phyloP scores from a whole-genome alignment of 2,888 invertebrate genomes.

The Agrochola lychnidis region DNA sequence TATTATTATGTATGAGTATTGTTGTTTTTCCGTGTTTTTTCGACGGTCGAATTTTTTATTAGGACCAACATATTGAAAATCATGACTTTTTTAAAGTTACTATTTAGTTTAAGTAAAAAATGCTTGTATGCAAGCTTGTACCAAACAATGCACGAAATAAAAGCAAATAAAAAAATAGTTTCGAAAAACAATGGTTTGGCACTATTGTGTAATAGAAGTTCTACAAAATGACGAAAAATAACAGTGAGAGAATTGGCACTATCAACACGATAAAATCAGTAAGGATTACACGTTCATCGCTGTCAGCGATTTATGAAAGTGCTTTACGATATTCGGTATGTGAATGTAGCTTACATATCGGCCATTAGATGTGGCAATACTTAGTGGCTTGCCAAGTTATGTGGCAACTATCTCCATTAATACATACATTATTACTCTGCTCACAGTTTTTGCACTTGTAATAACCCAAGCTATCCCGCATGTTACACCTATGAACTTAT shows the following conservation, averaged over 20 bases:
- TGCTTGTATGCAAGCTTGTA: not conserved
- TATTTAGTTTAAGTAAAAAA: not conserved
- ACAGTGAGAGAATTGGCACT: not conserved
- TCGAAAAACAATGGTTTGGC: not conserved
- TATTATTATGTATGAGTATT: not conserved
- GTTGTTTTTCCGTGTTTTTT: not conserved
- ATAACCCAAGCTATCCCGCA: not conserved
- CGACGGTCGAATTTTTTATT: not conserved
- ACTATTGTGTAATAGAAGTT: not conserved
- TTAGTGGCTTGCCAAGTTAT: conserved; percentile 46
- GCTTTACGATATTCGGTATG: conserved; percentile 40
- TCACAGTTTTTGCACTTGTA: conserved; percentile 31
- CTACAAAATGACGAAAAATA: not conserved
- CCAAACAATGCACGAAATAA: not conserved
- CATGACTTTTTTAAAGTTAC: not conserved
- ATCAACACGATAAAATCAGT: conserved; percentile 20
- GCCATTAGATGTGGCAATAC: conserved; percentile 51
- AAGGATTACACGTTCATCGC: conserved; percentile 37
- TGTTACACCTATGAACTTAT: not conserved
- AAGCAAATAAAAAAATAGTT: not conserved
- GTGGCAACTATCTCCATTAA: conserved; percentile 38
- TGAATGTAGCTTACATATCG: conserved; percentile 45
- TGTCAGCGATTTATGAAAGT: conserved; percentile 51
- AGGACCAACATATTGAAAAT: not conserved
- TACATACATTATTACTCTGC: conserved; percentile 26